Base-by-base conservation (phyloP, 37 sponge, comb jelly and placozoan species). In the Corticium candelabrum region DNA sequence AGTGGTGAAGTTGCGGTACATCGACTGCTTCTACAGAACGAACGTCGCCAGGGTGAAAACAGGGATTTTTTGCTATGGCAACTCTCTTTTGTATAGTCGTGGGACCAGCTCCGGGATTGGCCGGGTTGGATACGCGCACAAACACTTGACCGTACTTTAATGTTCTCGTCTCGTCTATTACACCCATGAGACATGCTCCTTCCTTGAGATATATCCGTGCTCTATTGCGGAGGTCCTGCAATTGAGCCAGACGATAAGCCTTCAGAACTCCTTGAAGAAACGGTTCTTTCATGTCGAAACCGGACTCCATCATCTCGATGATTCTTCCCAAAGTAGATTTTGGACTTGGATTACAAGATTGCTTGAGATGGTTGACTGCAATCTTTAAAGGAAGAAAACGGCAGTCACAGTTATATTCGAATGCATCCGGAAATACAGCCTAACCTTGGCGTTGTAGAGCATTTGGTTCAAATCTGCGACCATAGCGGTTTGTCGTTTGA, bases 121-220 rank as follows among this genome's bases (percentile, higher is more conserved):
- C 11, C 1, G 41, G 81, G 35, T 80, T 74, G 31, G 41, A 68
- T 68, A 68, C 41, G 43, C 70, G 81, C 2, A 80, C 72, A 37
- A 80, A 69, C 37, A 80, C 68, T 43, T 80, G 74, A 3, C 81
- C 81, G 41, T 80, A 80, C 31, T 80, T 69, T 32, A 80, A 43
- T 29, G 81, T 80, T 5, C 32, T 37, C 1, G 72, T 80, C 81
- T 80, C 81, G 72, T 80, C 81, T 50, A 80, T 68, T 1, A 80
- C 27, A 1, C 81, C 81, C 41, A 37, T 80, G 50, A 80, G 56
- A 5, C 5, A 11, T 43, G 56, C 56, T 11, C 11, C 56, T 11
- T 43, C 11, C 56, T 43, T 11, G 56, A 43, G 11, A 43, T 43
- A 21, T 5, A 43, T 43, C 11, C 11, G 56, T 43, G 56, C 56